Percentiles rank a stretch among this genome's conserved stretches.
Evolutionary conservation across 2,797 vertebrate genomes (phyloP).

Genomic region (Pagetopsis macropterus): DNA sequence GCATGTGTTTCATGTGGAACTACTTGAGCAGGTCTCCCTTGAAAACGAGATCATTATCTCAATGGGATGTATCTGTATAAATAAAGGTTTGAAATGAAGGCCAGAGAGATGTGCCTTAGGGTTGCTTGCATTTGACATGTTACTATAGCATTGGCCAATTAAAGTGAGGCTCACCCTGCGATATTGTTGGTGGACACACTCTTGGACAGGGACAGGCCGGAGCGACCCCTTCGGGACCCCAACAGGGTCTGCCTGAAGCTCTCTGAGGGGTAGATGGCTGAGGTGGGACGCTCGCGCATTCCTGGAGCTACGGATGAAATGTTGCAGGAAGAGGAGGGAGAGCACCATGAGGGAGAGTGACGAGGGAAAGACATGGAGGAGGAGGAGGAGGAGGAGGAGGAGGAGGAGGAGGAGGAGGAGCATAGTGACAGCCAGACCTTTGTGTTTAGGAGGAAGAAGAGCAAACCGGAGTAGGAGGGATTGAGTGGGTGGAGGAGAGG

Average conservation of each 20-base stretch:
- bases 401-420: neutral
- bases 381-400: too few relatives aligned
- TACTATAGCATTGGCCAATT: neutral
- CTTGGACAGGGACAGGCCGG: conserved; percentile 90
- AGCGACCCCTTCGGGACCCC: conserved; percentile 87
- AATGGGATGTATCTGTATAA: too few relatives aligned
- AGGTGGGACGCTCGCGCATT: conserved; percentile 88
- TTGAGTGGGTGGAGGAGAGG: neutral
- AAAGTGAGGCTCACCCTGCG: conserved; percentile 83
- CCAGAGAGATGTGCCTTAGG: neutral
- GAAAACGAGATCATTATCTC: too few relatives aligned
- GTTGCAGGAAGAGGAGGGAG: neutral
- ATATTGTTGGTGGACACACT: conserved; percentile 96
- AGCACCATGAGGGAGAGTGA: neutral
- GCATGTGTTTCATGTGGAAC: too few relatives aligned
- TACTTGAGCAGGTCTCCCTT: too few relatives aligned
- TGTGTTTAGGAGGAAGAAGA: too few relatives aligned
- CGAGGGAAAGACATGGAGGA: neutral
- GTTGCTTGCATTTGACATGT: neutral
- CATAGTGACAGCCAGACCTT: too few relatives aligned
- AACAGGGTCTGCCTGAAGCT: conserved; percentile 90
- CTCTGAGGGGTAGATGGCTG: conserved; percentile 91
- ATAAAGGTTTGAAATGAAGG: too few relatives aligned
- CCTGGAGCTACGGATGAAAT: conserved; percentile 76
- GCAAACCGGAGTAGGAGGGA: too few relatives aligned